Evolutionary conservation across 2,797 vertebrate genomes (phyloP).

Genomic region (Nothura maculosa): DNA sequence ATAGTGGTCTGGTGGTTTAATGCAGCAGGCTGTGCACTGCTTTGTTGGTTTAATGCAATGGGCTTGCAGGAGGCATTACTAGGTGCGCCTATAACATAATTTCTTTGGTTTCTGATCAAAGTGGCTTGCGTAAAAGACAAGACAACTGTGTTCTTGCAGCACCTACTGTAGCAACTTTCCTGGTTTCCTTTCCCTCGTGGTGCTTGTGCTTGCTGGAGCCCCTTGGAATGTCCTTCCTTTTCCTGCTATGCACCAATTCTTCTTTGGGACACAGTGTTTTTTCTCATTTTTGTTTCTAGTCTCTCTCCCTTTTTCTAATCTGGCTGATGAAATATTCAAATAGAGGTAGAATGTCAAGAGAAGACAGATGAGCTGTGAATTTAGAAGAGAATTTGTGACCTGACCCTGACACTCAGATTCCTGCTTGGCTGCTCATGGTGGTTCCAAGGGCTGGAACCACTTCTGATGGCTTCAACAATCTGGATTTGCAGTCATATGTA

Average conservation of each 20-base stretch:
- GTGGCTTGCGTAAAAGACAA: background rate
- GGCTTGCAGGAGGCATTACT: background rate
- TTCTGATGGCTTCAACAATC: constrained; percentile 12
- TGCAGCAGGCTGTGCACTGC: background rate
- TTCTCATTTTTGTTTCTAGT: background rate
- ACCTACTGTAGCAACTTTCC: background rate
- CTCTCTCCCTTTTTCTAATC: background rate
- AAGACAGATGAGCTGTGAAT: background rate
- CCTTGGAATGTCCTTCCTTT: background rate
- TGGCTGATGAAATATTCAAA: background rate
- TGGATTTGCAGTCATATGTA: background rate
- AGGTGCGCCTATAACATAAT: background rate
- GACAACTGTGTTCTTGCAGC: background rate
- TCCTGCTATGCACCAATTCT: background rate
- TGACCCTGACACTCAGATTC: background rate
- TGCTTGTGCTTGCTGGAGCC: background rate
- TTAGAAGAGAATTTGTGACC: background rate
- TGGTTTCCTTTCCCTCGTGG: background rate
- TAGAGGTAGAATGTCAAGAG: background rate
- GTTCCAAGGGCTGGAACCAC: constrained; percentile 6
- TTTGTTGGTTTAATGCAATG: constrained; percentile 13
- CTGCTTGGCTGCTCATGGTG: background rate
- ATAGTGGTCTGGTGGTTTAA: too few relatives aligned
- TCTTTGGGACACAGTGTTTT: background rate
- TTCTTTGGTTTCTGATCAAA: background rate